Percentiles rank a stretch among this genome's conserved stretches.
Evolutionary conservation across 2,888 invertebrate species (phyloP).

Genomic region (Rhingia campestris): DNA sequence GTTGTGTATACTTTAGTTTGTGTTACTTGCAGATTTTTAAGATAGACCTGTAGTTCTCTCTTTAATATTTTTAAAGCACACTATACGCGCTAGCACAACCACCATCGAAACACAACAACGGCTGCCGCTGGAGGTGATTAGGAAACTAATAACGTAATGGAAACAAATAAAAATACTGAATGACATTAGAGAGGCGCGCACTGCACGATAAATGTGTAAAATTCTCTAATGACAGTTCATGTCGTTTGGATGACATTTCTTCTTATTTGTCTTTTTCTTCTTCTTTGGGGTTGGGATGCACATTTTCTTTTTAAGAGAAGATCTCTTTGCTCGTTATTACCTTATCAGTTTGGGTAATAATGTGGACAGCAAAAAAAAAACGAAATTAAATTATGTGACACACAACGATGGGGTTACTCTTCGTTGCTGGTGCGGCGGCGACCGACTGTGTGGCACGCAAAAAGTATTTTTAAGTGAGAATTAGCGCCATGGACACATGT

Average conservation of each 20-base stretch:
- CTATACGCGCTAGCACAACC: too few species aligned
- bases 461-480: conserved; percentile 19
- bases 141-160: conserved; percentile 55
- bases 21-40: conserved; percentile 30
- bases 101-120: neutral
- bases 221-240: conserved; percentile 44
- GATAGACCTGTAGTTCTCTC: conserved; percentile 62
- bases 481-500: conserved; percentile 66
- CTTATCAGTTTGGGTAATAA: conserved; percentile 58
- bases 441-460: conserved; percentile 28
- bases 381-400: conserved; percentile 59
- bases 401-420: conserved; percentile 59
- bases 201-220: conserved; percentile 31
- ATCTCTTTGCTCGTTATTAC: conserved; percentile 48
- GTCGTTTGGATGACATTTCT: conserved; percentile 45
- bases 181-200: conserved; percentile 39
- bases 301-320: conserved; percentile 56
- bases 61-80: conserved; percentile 40
- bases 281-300: conserved; percentile 7
- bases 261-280: neutral
- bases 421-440: conserved; percentile 15
- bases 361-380: conserved; percentile 2
- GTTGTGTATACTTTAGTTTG: neutral
- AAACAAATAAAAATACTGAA: conserved; percentile 53
- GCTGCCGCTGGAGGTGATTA: conserved; percentile 34